Conservation (phyloP, 2,113 vertebrate genomes). For the Microcebus lehilahytsara region DNA sequence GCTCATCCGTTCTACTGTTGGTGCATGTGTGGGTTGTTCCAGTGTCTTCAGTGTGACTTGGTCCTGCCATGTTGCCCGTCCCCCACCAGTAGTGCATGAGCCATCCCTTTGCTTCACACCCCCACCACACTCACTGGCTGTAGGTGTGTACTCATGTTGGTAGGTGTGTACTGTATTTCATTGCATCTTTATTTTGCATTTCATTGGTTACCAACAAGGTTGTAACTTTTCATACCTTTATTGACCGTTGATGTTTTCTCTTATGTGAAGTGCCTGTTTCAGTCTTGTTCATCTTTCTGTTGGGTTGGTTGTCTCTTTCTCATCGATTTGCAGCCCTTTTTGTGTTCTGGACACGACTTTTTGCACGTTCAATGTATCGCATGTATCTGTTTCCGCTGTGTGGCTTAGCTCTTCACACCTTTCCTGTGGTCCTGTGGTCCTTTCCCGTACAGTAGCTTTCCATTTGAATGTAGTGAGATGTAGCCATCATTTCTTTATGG, state of each 20-base stretch:
- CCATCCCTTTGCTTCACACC: no score
- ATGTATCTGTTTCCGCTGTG: not conserved
- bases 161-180: not conserved
- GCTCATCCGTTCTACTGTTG: not conserved
- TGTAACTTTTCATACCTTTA: not conserved
- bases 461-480: not conserved
- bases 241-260: not conserved
- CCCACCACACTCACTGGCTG: not conserved
- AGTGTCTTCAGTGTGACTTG: not conserved
- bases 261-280: not conserved
- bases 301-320: not conserved
- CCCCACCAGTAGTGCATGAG: no score
- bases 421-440: no score
- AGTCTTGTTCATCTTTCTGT: not conserved
- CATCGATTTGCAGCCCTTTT: not conserved
- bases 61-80: not conserved
- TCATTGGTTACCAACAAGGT: not conserved
- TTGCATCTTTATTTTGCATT: not conserved
- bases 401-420: no score
- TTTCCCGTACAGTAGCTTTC: not conserved
- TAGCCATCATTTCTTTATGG: not conserved
- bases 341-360: not conserved
- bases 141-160: no score
- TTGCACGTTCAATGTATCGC: not conserved
- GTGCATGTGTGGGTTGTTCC: not conserved